Evolutionary conservation across 2,113 vertebrate genomes (phyloP).

Genomic region (Crypturellus undulatus): DNA sequence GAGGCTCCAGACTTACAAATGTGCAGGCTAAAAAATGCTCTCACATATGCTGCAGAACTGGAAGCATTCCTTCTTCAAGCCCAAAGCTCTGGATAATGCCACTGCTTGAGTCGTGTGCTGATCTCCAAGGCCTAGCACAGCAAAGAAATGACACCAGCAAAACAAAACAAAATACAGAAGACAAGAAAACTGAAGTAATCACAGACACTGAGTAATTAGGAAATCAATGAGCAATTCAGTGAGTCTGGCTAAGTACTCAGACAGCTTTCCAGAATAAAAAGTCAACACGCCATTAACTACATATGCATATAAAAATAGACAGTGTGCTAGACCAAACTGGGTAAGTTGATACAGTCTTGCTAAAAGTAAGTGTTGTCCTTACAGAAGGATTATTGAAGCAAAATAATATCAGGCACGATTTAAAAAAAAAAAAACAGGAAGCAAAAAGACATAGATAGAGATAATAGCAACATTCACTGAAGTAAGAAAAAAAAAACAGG

Average conservation of each 20-base stretch:
- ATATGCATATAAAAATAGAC: background rate
- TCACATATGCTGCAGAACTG: background rate
- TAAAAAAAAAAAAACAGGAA: background rate
- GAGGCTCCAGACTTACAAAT: background rate
- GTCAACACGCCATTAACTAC: background rate
- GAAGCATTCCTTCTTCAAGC: background rate
- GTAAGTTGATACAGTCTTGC: background rate
- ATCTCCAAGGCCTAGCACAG: background rate
- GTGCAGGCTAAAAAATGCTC: background rate
- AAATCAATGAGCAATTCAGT: background rate
- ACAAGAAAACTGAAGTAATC: background rate
- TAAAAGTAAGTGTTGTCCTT: background rate
- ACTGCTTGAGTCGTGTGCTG: background rate
- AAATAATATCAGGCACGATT: background rate
- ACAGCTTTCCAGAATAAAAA: background rate
- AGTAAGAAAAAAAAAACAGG: background rate
- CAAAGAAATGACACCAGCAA: background rate
- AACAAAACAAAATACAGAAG: background rate
- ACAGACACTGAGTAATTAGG: background rate
- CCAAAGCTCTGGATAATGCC: background rate
- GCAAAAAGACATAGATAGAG: background rate
- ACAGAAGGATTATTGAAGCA: background rate
- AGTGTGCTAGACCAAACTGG: background rate
- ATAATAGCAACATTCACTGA: background rate
- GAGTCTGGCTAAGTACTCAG: background rate